phyloP scores from a whole-genome alignment of 2,888 invertebrate genomes.

The Cylloceria caligata region DNA sequence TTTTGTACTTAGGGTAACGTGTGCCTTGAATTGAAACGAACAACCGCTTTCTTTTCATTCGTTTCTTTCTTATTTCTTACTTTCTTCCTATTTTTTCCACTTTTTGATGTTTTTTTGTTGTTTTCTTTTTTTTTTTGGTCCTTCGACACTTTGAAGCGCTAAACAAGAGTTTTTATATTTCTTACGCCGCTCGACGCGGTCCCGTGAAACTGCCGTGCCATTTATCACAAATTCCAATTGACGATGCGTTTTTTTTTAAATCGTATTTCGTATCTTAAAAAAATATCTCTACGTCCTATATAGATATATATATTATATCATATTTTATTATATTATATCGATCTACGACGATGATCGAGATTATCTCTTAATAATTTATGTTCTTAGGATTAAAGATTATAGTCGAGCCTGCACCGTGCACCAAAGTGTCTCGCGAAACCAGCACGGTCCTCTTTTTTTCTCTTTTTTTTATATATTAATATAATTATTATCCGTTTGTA shows the following conservation, averaged over 20 bases:
- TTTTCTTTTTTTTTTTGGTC: conserved; percentile 42
- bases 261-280: conserved; percentile 32
- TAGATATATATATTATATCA: conserved; percentile 56
- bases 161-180: conserved; percentile 32
- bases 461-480: conserved; percentile 59
- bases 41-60: conserved; percentile 39
- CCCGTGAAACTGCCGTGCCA: conserved; percentile 84
- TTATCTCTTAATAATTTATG: conserved; percentile 68
- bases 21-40: conserved; percentile 61
- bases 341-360: conserved; percentile 54
- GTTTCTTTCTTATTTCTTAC: conserved; percentile 42
- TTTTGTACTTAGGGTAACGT: conserved; percentile 67
- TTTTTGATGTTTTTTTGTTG: conserved; percentile 34
- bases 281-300: conserved; percentile 64
- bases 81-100: conserved; percentile 27
- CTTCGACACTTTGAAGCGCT: conserved; percentile 30
- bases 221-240: conserved; percentile 69
- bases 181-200: conserved; percentile 77
- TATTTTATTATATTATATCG: conserved; percentile 55
- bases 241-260: conserved; percentile 59
- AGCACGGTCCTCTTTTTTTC: conserved; percentile 59
- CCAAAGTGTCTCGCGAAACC: conserved; percentile 76
- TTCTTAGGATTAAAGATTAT: conserved; percentile 60
- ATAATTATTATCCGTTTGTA: conserved; percentile 50
- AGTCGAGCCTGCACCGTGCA: conserved; percentile 70